These are phyloP conservation scores for Polydrusus cervinus DNA, from an alignment of 2,888 invertebrate species.

Conservation along the genomic window DNA sequence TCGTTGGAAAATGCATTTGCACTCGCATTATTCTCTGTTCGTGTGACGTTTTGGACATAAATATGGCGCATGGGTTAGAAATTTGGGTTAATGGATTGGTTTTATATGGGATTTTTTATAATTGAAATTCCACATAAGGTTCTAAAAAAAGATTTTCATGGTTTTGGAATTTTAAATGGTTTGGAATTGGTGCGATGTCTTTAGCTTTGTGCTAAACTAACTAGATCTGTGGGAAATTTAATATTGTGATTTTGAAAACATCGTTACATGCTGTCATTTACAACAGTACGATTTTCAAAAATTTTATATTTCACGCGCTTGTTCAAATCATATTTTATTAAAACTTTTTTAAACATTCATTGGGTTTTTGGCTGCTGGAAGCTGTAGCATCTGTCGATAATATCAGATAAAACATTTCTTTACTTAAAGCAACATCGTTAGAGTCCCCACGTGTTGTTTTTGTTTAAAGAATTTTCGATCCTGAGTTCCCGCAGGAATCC, in stretches of 20 bases:
- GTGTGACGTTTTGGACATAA: constrained; percentile 26
- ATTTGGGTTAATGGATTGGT: constrained; percentile 38
- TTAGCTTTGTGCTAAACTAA: too few relatives aligned
- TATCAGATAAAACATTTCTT: background rate
- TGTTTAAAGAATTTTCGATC: background rate
- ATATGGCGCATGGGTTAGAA: constrained; percentile 33
- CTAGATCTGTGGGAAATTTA: too few relatives aligned
- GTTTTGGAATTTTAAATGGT: too few relatives aligned
- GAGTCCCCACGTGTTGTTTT: background rate
- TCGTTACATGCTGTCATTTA: too few relatives aligned
- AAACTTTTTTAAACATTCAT: background rate
- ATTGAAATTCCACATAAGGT: background rate
- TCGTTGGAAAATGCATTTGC: constrained; percentile 44
- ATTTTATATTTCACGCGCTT: too few relatives aligned
- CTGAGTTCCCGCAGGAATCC: background rate
- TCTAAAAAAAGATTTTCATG: too few relatives aligned
- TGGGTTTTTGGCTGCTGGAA: too few relatives aligned
- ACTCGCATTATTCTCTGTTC: constrained; percentile 39
- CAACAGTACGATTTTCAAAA: too few relatives aligned
- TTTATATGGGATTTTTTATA: background rate
- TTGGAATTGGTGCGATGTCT: too few relatives aligned
- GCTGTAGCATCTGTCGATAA: background rate
- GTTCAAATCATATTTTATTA: background rate
- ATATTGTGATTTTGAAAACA: too few relatives aligned
- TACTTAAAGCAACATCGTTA: constrained; percentile 2